A percentile compares a stretch with the other conserved stretches of the same genome.
Conservation (phyloP, 1,140 invertebrate genomes). For the Heliconius congener region DNA sequence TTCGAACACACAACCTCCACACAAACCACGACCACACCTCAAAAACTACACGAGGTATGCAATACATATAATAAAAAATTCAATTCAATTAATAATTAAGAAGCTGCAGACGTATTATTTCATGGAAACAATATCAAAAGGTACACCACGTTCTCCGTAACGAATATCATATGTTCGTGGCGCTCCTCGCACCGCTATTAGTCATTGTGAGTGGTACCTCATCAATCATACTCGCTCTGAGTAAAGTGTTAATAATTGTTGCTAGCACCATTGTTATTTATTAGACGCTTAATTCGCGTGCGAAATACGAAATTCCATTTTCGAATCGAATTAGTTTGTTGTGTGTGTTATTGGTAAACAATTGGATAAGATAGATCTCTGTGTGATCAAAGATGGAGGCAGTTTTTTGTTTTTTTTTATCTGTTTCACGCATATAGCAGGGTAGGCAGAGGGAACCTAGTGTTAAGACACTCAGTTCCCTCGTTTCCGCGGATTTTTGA, state of each 20-base stretch:
- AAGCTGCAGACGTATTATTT: conserved; percentile 27
- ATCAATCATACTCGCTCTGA: conserved; percentile 70
- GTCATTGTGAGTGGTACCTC: conserved; percentile 61
- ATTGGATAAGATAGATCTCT: neutral
- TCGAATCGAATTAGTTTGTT: neutral
- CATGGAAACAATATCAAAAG: conserved; percentile 46
- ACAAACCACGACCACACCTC: neutral
- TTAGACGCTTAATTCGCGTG: conserved; percentile 39
- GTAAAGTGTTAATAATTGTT: conserved; percentile 77
- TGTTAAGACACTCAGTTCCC: too few relatives aligned
- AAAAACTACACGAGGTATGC: conserved; percentile 4
- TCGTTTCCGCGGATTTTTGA: too few relatives aligned
- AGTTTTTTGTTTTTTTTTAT: neutral
- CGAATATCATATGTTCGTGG: conserved; percentile 67
- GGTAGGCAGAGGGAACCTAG: too few relatives aligned
- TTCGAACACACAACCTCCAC: too few relatives aligned
- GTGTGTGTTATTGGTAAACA: neutral
- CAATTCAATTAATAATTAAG: conserved; percentile 34
- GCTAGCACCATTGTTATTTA: conserved; percentile 61
- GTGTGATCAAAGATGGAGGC: neutral
- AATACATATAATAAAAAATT: conserved; percentile 9
- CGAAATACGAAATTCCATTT: conserved; percentile 11
- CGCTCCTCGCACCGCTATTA: conserved; percentile 60
- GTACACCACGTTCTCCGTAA: conserved; percentile 54
- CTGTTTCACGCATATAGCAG: too few relatives aligned